Base-by-base conservation (phyloP, 53 echinoderm and acorn worm genomes). In the Echinarachnius parma region DNA sequence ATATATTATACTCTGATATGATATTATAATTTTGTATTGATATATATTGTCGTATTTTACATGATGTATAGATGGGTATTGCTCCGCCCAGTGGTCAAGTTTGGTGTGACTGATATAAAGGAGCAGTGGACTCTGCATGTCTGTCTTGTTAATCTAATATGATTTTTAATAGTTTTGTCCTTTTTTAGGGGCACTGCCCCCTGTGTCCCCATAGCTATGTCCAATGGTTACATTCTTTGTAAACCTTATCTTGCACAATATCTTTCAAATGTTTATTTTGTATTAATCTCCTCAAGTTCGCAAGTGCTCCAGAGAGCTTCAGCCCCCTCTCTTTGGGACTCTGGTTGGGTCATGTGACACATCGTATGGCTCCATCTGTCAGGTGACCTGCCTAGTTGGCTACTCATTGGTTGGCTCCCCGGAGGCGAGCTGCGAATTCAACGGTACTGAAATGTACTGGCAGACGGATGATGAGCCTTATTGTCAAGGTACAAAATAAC, bases 391-490 rank as follows among this genome's bases (percentile, higher is more conserved):
- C 44, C 54, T 81, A 11, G 57, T 58, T 7, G 74, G 80, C n/a
- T 89, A 85, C 53, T 44, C 52, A 58, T 48, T 89, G 60, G 78
- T 75, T 1, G 90, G 90, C 10, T 78, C 85, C 0, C 36, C 63
- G 1, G 60, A 58, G 4, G 72, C 81, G 13, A 62, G 68, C 19
- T 86, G 86, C 57, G 81, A 81, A 29, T 86, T 77, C 47, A 37
- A 81, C 24, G 77, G 61, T 10, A 60, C 36, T 19, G 25, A 29
- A 15, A 77, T 64, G 31, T 70, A 77, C 66, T 86, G 86, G 86
- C 39, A 62, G 9, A 28, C 26, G 18, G 71, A 61, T 8, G 60
- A 83, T 29, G 47, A 50, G 19, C 88, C 88, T 10, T 48, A 13
- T 22, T 88, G 88, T 76, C 32, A 76, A 72, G 79, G 88, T 88